phyloP scores from a whole-genome alignment of 2,888 invertebrate species.

The Trichogramma evanescens region DNA sequence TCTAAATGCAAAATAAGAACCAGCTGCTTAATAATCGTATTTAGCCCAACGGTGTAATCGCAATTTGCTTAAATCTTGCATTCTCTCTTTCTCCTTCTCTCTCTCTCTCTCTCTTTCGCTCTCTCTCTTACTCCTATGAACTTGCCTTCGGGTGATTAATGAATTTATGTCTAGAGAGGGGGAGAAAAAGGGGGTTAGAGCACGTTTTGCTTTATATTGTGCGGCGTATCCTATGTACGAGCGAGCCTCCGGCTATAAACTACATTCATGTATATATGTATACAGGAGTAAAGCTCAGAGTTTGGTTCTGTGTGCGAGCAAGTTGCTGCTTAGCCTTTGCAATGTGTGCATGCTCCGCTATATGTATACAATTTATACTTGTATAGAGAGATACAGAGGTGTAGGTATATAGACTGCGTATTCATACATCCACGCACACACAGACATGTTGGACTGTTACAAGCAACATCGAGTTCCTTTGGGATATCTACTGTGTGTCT shows the following conservation, averaged over 20 bases:
- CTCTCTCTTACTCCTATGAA: slow-evolving; percentile 14
- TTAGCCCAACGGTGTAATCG: slow-evolving; percentile 40
- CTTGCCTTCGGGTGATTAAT: slow-evolving; percentile 37
- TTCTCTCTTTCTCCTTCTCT: slow-evolving; percentile 23
- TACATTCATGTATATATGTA: slow-evolving; percentile 24
- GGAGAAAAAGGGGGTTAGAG: slow-evolving; percentile 13
- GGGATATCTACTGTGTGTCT: too few relatives aligned
- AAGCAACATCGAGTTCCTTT: too few relatives aligned
- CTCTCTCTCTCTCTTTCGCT: slow-evolving; percentile 17
- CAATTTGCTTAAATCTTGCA: slow-evolving; percentile 40
- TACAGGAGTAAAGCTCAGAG: too few relatives aligned
- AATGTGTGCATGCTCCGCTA: too few relatives aligned
- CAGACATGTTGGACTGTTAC: too few relatives aligned
- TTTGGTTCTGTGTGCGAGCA: too few relatives aligned
- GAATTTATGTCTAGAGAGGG: slow-evolving; percentile 32
- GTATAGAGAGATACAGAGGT: too few relatives aligned
- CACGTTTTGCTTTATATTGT: slow-evolving; percentile 34
- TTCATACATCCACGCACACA: too few relatives aligned
- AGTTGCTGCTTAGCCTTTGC: too few relatives aligned
- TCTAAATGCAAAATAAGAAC: slow-evolving; percentile 30
- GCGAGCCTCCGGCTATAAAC: slow-evolving; percentile 34
- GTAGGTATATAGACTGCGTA: too few relatives aligned
- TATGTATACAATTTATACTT: too few relatives aligned
- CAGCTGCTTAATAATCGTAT: slow-evolving; percentile 40
- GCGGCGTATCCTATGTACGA: slow-evolving; percentile 28